Evolutionary conservation across 2,113 vertebrate genomes (phyloP), one percentile per base, ranked within the genome.

Genomic region (Phasianus colchicus): DNA sequence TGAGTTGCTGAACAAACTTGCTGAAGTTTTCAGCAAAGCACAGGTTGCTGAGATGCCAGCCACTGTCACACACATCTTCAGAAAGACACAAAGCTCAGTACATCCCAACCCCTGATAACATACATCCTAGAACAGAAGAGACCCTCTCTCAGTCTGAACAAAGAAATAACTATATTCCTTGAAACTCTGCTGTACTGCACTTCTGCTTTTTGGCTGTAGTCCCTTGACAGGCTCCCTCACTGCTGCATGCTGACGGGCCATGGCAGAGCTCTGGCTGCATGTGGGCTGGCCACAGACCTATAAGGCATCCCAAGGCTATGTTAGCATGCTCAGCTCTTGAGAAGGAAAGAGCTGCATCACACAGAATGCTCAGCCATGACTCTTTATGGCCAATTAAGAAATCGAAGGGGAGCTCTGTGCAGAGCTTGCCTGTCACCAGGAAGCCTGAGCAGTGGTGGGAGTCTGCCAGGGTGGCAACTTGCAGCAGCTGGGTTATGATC

Each of bases 161-260:
- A 89, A 89, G 87, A 86, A 89, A n/a, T 45, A 70, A 80, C 42
- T 85, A 18, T 80, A 63, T 74, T 92, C 67, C 60, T 87, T 47
- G 64, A 36, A 34, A 27, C 29, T 48, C 40, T 63, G 66, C 66
- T 63, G 8, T 69, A 57, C 4, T 54, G 27, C n/a, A 57, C 29
- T 80, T 60, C 38, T 60, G 34, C 22, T 40, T 89, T 88, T 63
- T 61, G 61, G 64, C 63, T 19, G 20, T 20, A 57, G 21, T n/a
- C 27, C 36, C 36, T 54, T 55, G 55, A 20, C 71, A 86, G 47
- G 47, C 17, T 40, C 14, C 63, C 20, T 40, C 34, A 65, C 20
- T 80, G 47, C 29, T 19, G 36, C 22, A 27, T 12, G 38, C 15
- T 1, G 5, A 60, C 0, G 2, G 67, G 58, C 67, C 82, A 75